A percentile compares a stretch with the other conserved stretches of the same genome.
Evolutionary conservation across 2,113 vertebrate genomes (phyloP).

Genomic region (Drymodes brunneopygia): DNA sequence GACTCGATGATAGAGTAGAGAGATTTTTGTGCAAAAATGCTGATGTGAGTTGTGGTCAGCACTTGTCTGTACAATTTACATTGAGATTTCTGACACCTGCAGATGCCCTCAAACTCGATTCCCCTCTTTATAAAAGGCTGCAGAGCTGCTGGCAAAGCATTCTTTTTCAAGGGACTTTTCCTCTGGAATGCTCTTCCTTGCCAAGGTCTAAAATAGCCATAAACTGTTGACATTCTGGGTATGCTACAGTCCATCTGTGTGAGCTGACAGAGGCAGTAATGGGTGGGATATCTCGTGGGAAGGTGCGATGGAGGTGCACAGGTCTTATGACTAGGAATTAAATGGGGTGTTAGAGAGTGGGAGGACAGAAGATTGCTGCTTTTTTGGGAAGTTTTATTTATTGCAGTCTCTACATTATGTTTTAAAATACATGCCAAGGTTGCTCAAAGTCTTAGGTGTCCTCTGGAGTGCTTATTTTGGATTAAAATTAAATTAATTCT

Average conservation of each 20-base stretch:
- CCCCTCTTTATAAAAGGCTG: neutral
- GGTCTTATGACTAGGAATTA: constrained; percentile 50
- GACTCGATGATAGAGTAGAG: neutral
- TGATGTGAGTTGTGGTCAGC: constrained; percentile 36
- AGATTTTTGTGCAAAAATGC: neutral
- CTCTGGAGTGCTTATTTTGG: neutral
- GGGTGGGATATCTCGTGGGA: constrained; percentile 48
- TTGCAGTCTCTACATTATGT: neutral
- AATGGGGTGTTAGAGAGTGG: constrained; percentile 51
- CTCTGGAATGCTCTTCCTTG: constrained; percentile 40
- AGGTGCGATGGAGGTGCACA: constrained; percentile 27
- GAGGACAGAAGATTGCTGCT: constrained; percentile 38
- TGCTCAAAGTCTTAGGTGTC: neutral
- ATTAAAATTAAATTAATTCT: constrained; percentile 23
- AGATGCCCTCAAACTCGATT: neutral
- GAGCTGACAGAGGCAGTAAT: constrained; percentile 8
- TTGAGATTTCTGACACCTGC: neutral
- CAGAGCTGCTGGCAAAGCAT: constrained; percentile 30
- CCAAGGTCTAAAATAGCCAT: constrained; percentile 58
- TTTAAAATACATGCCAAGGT: constrained; percentile 26
- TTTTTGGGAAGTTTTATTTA: constrained; percentile 51
- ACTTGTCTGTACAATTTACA: constrained; percentile 6
- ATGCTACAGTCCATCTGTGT: constrained; percentile 47
- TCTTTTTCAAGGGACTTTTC: constrained; percentile 5
- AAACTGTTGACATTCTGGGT: constrained; percentile 42